Evolutionary conservation across 2,797 vertebrate species (phyloP), one percentile per base, ranked within the genome.

Genomic region (Benthosema pterotum): DNA sequence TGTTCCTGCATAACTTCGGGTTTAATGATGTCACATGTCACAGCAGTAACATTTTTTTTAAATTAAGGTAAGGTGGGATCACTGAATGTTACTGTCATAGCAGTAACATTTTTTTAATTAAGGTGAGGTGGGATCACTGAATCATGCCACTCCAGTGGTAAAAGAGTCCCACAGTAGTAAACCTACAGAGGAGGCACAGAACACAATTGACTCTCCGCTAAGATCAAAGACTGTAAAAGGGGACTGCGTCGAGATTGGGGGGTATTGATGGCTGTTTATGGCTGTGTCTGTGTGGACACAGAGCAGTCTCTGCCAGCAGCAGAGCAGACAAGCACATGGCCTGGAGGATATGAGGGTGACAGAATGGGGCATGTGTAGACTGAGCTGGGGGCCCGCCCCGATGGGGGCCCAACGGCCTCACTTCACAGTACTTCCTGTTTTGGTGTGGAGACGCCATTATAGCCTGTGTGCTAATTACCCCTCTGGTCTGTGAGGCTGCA

Each of bases 401-500:
- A 67, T 72, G 70, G 80, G 67, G 70, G 74, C 82, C 22, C 79
- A 91, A 87, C 78, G 52, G 62, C 74, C 22, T 69, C 12, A 61
- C 75, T 85, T 80, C 75, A 67, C 65, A 53, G 59, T 63, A 74
- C 79, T 91, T 92, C 89, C 89, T 90, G 87, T 86, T 88, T 77
- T 86, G 83, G 57, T 67, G 74, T 62, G 75, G 77, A 80, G 83
- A 85, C 58, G 72, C 79, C 65, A 83, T 90, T 90, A 90, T 77
- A 83, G 82, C 79, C 76, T 87, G 63, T 60, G 65, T 80, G 86
- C 80, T 86, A 89, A 91, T 90, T 91, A 87, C 72, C 67, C 80
- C 79, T 57, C 49, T 62, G 58, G 77, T 71, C 68, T 58, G 59
- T 74, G 68, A 69, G 62, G 66, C 79, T 75, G 69, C 63, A 53